Conservation (phyloP, 2,113 vertebrate genomes). For the Rafetus swinhoei region DNA sequence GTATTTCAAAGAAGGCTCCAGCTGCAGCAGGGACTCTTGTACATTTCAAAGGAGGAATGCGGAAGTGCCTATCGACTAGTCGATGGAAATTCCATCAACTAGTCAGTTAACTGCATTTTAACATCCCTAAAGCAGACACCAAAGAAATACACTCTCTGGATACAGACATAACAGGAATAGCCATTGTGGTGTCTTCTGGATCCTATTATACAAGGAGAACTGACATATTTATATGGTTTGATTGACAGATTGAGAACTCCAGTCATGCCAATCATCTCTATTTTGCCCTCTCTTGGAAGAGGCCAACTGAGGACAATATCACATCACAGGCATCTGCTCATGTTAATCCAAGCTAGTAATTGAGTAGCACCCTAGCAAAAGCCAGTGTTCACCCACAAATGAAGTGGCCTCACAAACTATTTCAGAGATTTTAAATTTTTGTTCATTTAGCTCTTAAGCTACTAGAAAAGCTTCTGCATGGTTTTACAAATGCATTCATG, state of each 20-base stretch:
- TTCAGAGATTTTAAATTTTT: neutral
- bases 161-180: neutral
- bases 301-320: neutral
- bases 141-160: neutral
- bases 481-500: neutral
- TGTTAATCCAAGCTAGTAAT: neutral
- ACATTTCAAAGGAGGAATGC: too few species aligned
- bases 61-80: too few species aligned
- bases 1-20: too few species aligned
- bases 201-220: neutral
- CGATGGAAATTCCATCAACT: too few species aligned
- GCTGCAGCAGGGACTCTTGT: too few species aligned
- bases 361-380: neutral
- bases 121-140: neutral
- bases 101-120: too few species aligned
- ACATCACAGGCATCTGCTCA: neutral
- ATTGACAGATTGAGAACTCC: neutral
- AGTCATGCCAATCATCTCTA: neutral
- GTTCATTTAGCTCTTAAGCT: neutral
- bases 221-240: neutral
- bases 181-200: neutral
- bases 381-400: neutral
- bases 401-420: neutral
- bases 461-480: neutral
- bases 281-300: neutral